Base-by-base conservation (phyloP, 2,888 invertebrate species). In the Phytoseiulus persimilis region DNA sequence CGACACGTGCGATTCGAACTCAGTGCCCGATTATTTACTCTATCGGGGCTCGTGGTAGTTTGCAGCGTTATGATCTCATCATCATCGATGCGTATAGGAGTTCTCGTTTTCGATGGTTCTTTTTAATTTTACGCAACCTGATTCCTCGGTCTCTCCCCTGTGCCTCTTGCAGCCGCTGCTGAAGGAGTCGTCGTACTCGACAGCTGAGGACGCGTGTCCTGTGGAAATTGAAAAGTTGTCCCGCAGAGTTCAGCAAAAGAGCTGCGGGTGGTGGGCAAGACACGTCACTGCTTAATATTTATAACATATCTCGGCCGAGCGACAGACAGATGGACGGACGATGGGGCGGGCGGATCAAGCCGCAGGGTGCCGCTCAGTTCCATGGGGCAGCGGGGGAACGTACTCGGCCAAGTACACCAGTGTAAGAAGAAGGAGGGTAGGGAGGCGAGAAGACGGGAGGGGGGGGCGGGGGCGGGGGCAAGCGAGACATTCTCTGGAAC, bases 261-360 rank as follows among this genome's bases (percentile, higher is more conserved):
- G 87, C 32, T 28, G 33, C 32, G 87, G 39, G n/a, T 33, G 39
- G 87, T 87, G 87, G 87, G 87, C 87, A 31, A 87, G 87, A 87
- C 87, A 87, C 87, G 87, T 87, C 87, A 87, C 87, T 87, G 87
- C 87, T 87, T 32, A 87, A 87, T 87, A 87, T 87, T 87, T 87
- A 87, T 87, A 87, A 87, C 87, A 87, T 87, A 87, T 87, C 87
- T 83, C 83, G 32, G 9, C 14, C 65, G 65, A 28, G 18, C 14
- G 65, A 65, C 65, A 14, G 23, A 28, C 23, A 28, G 65, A 65
- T 23, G 65, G 65, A 65, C 65, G 2, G 23, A 28, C 23, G 18
- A 23, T 14, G 11, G 65, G 65, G 28, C 65, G 65, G 65, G 28
- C 65, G 2, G 18, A 28, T 23, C 65, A 28, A 65, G 65, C 65